Conservation (phyloP, 2,888 invertebrate species). For the Polyommatus icarus region DNA sequence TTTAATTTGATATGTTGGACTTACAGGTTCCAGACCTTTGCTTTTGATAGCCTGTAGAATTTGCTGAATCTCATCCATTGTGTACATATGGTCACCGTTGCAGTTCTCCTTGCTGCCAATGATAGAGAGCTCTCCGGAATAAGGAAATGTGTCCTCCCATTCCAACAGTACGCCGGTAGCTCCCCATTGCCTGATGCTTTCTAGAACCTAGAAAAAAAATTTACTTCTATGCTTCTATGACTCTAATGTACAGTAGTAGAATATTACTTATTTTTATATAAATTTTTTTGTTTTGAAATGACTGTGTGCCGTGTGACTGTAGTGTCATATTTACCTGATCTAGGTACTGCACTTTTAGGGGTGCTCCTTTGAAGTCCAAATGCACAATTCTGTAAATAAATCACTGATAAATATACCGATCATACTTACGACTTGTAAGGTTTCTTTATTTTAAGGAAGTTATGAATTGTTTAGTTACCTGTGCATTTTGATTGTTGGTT, state of each 20-base stretch:
- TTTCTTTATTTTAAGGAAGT: background rate
- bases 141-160: conserved; percentile 96
- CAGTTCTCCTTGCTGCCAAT: conserved; percentile 79
- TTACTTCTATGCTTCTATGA: background rate
- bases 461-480: background rate
- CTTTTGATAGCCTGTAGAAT: conserved; percentile 84
- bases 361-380: conserved; percentile 92
- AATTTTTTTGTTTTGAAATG: background rate
- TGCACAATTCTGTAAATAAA: conserved; percentile 81
- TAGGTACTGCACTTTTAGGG: conserved; percentile 83
- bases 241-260: background rate
- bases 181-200: conserved; percentile 79
- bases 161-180: conserved; percentile 91
- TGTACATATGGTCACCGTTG: conserved; percentile 80
- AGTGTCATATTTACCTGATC: conserved; percentile 54
- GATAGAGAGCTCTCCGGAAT: conserved; percentile 80
- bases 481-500: background rate
- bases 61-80: conserved; percentile 80
- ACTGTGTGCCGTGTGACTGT: background rate
- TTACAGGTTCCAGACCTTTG: conserved; percentile 84
- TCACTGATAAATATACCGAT: background rate
- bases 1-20: conserved; percentile 39
- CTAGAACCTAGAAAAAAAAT: conserved; percentile 51
- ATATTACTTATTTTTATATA: no score
- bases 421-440: background rate